Evolutionary conservation across 1,140 invertebrate species (phyloP), one percentile per base, ranked within the genome.

Genomic region (Heliconius melpomene): DNA sequence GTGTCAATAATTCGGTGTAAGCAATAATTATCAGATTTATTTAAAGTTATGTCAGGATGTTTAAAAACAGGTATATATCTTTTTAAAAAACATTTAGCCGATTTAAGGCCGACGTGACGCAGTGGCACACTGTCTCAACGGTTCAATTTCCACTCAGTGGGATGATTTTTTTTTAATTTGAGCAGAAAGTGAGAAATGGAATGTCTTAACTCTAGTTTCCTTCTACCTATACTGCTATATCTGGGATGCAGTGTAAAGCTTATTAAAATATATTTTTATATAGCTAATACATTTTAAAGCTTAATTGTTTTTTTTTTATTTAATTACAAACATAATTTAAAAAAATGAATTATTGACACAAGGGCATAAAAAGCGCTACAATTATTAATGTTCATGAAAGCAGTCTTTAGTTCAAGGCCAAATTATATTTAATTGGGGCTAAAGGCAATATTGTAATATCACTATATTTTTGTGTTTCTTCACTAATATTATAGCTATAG

Each of bases 331-430:
- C 0, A 54, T n/a, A n/a, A 7, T 54, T 54, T 7, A 7, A 11
- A 9, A 26, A 66, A 66, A 26, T 26, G 26, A 66, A 66, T 66
- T 29, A 29, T 13, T 26, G 60, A 29, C 60, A 66, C 60, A 66
- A 66, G 23, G 29, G 26, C 60, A 29, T 66, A 29, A 26, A 57
- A 66, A 66, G 60, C 60, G 60, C 60, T 66, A 66, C 60, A 66
- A 66, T 66, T 80, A 79, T 70, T 80, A 70, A 77, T 79, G 74
- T 79, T 82, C 57, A 79, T 82, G 79, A 83, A 88, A 84, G 84
- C 86, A 89, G 85, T 89, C 87, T 89, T 80, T 85, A 72, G 70
- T 87, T 82, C 72, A 84, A 88, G 84, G 86, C 86, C 86, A 77
- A 85, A 83, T 84, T 75, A 84, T 75, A 75, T 72, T 52, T 54